phyloP scores from a whole-genome alignment of 1,140 invertebrate genomes.

The Neelides sp. region DNA sequence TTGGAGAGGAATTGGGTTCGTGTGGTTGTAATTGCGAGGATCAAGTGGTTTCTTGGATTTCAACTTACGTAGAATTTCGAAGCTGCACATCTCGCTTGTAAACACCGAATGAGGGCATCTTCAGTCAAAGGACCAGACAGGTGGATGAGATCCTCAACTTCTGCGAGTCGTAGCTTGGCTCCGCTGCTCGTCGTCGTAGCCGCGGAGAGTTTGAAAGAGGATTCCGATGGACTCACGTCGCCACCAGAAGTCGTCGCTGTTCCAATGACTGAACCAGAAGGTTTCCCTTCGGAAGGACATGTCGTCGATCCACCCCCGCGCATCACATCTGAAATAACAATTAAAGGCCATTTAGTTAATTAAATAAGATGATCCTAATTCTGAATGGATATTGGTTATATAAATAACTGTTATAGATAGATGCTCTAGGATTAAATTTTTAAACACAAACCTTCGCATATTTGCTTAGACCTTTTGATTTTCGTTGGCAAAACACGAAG shows the following conservation, averaged over 20 bases:
- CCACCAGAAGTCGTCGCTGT: conserved; percentile 23
- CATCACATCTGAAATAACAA: conserved; percentile 20
- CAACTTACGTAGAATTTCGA: conserved; percentile 75
- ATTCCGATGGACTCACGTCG: conserved; percentile 21
- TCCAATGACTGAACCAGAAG: conserved; percentile 23
- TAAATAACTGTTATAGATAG: too few relatives aligned
- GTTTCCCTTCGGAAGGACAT: conserved; percentile 13
- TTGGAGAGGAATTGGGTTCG: too few relatives aligned
- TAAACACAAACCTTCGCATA: too few relatives aligned
- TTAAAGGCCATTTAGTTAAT: too few relatives aligned
- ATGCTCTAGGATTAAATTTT: too few relatives aligned
- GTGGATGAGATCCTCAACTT: conserved; percentile 79
- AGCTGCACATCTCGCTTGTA: conserved; percentile 73
- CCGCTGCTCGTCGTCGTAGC: conserved; percentile 9
- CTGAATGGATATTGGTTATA: too few relatives aligned
- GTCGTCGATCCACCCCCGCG: too few relatives aligned
- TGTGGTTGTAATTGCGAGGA: neutral
- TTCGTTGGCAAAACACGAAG: too few relatives aligned
- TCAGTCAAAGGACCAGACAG: conserved; percentile 80
- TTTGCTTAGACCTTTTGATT: too few relatives aligned
- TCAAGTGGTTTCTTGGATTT: neutral
- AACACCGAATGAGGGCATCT: conserved; percentile 77
- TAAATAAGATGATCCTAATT: too few relatives aligned
- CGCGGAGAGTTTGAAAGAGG: conserved; percentile 20
- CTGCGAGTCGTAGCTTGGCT: conserved; percentile 31